Evolutionary conservation across 2,888 invertebrate genomes (phyloP).

Genomic region (Luperina nickerlii): DNA sequence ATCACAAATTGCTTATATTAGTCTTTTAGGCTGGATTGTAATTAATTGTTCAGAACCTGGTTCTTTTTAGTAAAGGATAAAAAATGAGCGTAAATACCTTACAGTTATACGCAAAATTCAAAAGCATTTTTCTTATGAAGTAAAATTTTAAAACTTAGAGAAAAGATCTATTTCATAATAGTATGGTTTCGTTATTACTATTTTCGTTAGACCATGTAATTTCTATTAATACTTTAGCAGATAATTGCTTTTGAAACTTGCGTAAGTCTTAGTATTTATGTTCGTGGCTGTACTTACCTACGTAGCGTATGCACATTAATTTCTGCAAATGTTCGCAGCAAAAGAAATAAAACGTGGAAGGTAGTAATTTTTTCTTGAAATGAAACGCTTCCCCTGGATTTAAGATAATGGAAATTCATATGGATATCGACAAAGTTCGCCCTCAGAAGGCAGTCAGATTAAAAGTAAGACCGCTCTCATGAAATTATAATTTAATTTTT

Average conservation of each 20-base stretch:
- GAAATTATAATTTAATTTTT: conserved; percentile 89
- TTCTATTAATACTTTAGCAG: too few relatives aligned
- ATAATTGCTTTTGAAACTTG: not conserved
- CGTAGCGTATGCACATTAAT: conserved; percentile 25
- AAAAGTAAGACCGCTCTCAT: conserved; percentile 84
- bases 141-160: too few relatives aligned
- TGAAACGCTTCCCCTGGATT: conserved; percentile 38
- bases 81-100: too few relatives aligned
- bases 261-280: not conserved
- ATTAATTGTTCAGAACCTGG: too few relatives aligned
- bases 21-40: too few relatives aligned
- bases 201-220: too few relatives aligned
- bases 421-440: conserved; percentile 76
- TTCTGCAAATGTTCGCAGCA: conserved; percentile 24
- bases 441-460: conserved; percentile 73
- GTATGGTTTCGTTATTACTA: too few relatives aligned
- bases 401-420: conserved; percentile 72
- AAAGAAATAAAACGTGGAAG: conserved; percentile 26
- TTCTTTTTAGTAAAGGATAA: too few relatives aligned
- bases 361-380: conserved; percentile 60
- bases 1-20: too few relatives aligned
- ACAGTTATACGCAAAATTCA: too few relatives aligned
- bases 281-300: not conserved
- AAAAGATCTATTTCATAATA: too few relatives aligned
- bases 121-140: too few relatives aligned